Conservation (phyloP, 2,888 invertebrate genomes). For the Cheiracanthium punctorium region DNA sequence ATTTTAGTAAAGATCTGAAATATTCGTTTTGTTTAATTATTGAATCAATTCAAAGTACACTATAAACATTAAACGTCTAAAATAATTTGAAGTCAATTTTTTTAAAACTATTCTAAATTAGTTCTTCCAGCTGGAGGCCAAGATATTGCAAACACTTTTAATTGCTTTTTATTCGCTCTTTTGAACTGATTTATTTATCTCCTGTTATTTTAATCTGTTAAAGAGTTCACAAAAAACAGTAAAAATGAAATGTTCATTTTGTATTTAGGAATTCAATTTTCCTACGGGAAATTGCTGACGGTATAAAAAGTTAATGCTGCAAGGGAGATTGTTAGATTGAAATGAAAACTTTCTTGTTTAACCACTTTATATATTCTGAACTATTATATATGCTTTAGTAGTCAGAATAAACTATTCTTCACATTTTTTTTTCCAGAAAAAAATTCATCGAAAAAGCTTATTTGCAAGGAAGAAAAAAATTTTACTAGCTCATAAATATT, state of each 20-base stretch:
- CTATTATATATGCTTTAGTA: too few relatives aligned
- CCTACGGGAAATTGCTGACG: too few relatives aligned
- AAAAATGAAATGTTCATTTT: not conserved
- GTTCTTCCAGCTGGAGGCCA: slow-evolving; percentile 8
- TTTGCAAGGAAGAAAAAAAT: too few relatives aligned
- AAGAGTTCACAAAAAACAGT: not conserved
- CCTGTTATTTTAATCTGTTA: not conserved
- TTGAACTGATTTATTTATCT: not conserved
- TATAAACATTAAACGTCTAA: not conserved
- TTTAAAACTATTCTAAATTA: not conserved
- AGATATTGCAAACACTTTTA: not conserved
- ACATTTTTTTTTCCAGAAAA: too few relatives aligned
- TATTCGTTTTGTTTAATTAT: not conserved
- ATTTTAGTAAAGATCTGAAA: not conserved
- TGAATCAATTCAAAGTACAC: not conserved
- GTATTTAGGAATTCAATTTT: not conserved
- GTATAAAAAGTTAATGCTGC: not conserved
- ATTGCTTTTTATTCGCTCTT: not conserved
- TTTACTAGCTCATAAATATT: too few relatives aligned
- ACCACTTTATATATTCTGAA: too few relatives aligned
- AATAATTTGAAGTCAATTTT: not conserved
- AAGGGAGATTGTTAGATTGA: not conserved
- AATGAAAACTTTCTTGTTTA: not conserved
- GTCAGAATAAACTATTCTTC: too few relatives aligned
- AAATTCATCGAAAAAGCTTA: too few relatives aligned